Evolutionary conservation across 1,140 invertebrate species (phyloP).

Genomic region (Phocides pigmalion): DNA sequence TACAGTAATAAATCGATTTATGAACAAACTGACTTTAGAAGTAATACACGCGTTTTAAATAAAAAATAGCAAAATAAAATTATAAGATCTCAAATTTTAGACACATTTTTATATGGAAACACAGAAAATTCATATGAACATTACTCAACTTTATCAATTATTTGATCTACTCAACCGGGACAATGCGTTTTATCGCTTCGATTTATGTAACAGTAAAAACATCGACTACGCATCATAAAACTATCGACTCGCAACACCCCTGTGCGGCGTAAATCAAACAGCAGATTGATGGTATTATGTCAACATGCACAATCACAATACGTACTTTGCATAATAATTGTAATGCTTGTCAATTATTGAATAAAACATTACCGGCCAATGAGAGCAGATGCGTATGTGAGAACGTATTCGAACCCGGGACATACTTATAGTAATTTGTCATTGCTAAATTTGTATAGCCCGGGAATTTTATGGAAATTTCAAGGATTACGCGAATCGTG

Average conservation of each 20-base stretch:
- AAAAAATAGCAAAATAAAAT: too few relatives aligned
- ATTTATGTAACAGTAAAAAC: not conserved
- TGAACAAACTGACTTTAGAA: too few relatives aligned
- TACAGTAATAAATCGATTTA: too few relatives aligned
- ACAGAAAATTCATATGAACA: too few relatives aligned
- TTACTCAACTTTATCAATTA: too few relatives aligned
- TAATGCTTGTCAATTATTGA: slow-evolving; percentile 75
- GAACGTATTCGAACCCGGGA: slow-evolving; percentile 43
- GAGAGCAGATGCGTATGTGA: slow-evolving; percentile 63
- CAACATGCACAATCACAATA: slow-evolving; percentile 75
- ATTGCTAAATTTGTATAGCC: slow-evolving; percentile 56
- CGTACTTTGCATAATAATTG: slow-evolving; percentile 74
- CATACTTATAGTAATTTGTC: slow-evolving; percentile 65
- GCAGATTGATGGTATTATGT: slow-evolving; percentile 79
- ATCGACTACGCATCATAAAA: not conserved
- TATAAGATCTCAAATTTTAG: too few relatives aligned
- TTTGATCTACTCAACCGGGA: too few relatives aligned
- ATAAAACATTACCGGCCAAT: slow-evolving; percentile 65
- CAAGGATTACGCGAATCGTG: slow-evolving; percentile 47
- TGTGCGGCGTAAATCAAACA: slow-evolving; percentile 69
- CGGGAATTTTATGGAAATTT: slow-evolving; percentile 57
- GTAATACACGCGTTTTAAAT: too few relatives aligned
- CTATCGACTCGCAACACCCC: slow-evolving; percentile 39
- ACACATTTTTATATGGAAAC: too few relatives aligned
- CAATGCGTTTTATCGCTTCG: too few relatives aligned